These are phyloP conservation scores for Peromyscus polionotus DNA, from an alignment of 2,113 vertebrate species.

Conservation along the genomic window DNA sequence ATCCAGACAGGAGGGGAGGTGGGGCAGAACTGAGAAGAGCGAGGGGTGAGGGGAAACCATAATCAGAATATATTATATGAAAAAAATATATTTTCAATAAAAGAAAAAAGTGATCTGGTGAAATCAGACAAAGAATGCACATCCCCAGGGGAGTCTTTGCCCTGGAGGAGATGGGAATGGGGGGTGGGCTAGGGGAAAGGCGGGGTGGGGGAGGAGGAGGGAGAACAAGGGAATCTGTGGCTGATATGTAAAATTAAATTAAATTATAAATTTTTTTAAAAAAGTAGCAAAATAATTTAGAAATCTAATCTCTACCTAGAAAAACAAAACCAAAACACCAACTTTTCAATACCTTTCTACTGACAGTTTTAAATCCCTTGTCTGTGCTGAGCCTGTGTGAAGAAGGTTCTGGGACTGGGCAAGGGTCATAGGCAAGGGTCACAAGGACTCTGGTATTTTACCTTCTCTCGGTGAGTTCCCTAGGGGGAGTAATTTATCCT, in stretches of 20 bases:
- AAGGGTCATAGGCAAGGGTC: neutral
- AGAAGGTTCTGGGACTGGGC: neutral
- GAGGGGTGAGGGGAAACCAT: neutral
- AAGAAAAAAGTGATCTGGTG: neutral
- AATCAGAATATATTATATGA: neutral
- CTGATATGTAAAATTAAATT: too few relatives aligned
- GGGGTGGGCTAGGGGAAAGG: too few relatives aligned
- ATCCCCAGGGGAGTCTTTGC: too few relatives aligned
- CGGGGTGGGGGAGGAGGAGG: too few relatives aligned
- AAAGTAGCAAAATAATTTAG: neutral
- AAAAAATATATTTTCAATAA: neutral
- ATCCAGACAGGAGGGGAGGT: neutral
- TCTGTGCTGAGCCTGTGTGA: neutral
- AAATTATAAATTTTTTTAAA: too few relatives aligned
- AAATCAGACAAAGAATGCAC: neutral
- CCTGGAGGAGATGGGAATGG: too few relatives aligned
- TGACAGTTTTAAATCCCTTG: neutral
- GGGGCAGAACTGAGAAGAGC: neutral
- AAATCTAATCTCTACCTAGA: neutral
- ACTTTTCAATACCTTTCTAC: neutral
- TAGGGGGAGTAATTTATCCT: neutral
- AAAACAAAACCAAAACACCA: neutral
- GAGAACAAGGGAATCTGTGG: too few relatives aligned
- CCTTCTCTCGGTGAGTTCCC: neutral
- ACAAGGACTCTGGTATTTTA: neutral